These are phyloP conservation scores for Gallinago jamesoni DNA, from an alignment of 2,113 vertebrate genomes.

Conservation along the genomic window DNA sequence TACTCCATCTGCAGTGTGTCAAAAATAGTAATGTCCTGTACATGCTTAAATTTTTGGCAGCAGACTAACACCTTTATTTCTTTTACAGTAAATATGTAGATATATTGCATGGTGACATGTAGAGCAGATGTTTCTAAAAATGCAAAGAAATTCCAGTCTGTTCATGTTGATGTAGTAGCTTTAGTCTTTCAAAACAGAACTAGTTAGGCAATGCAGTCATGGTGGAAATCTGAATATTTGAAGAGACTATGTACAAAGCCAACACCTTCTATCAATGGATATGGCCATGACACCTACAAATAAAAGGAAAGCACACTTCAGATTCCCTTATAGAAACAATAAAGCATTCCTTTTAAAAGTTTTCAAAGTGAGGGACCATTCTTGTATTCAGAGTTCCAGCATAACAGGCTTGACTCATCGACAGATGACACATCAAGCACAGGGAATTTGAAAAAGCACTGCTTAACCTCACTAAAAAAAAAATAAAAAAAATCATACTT, in stretches of 20 bases:
- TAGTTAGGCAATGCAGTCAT: not conserved
- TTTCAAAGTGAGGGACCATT: constrained; percentile 44
- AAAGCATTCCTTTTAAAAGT: constrained; percentile 37
- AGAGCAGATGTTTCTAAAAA: constrained; percentile 53
- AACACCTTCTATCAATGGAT: not conserved
- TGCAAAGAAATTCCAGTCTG: constrained; percentile 37
- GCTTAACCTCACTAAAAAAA: constrained; percentile 73
- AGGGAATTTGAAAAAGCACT: constrained; percentile 76
- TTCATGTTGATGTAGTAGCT: not conserved
- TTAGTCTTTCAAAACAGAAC: not conserved
- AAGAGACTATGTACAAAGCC: not conserved
- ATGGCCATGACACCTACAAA: constrained; percentile 36
- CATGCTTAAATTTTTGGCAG: constrained; percentile 34
- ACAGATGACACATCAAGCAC: constrained; percentile 78
- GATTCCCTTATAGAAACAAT: constrained; percentile 17
- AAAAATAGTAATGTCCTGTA: constrained; percentile 6
- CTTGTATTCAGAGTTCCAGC: constrained; percentile 59
- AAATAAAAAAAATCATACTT: constrained; percentile 51
- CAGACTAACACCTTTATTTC: constrained; percentile 21
- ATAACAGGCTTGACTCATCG: constrained; percentile 79
- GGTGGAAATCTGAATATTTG: not conserved
- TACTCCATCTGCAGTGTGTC: constrained; percentile 29
- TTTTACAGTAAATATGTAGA: constrained; percentile 27
- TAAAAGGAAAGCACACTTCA: not conserved
- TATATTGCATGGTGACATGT: not conserved